Percentiles rank a stretch among this genome's conserved stretches.
phyloP scores from a whole-genome alignment of 2,113 vertebrate genomes.

The Emydocephalus ijimae region DNA sequence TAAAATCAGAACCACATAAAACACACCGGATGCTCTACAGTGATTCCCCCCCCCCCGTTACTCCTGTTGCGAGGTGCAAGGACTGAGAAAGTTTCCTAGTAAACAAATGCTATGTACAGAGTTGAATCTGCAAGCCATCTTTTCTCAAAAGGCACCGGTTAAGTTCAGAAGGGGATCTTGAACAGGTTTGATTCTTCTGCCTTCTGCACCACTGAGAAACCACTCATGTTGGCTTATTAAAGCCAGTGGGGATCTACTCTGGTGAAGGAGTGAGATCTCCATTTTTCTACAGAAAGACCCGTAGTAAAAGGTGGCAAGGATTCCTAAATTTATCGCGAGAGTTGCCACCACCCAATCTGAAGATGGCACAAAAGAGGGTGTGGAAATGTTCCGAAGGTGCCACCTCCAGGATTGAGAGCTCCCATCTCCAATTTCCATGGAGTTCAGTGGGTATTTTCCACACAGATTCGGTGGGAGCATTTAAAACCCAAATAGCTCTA shows the following conservation, averaged over 20 bases:
- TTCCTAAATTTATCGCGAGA: background rate
- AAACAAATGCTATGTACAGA: slow-evolving; percentile 39
- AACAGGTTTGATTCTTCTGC: background rate
- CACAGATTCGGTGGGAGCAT: background rate
- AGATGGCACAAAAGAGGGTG: background rate
- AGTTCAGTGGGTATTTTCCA: background rate
- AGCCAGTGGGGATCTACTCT: background rate
- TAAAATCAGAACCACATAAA: slow-evolving; percentile 77
- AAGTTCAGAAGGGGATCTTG: slow-evolving; percentile 61
- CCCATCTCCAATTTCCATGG: background rate
- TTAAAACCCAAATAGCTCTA: background rate
- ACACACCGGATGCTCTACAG: slow-evolving; percentile 63
- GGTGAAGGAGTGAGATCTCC: slow-evolving; percentile 40
- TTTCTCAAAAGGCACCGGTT: slow-evolving; percentile 70
- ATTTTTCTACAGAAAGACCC: slow-evolving; percentile 47
- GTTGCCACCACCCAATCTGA: background rate
- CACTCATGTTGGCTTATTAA: background rate
- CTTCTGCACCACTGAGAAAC: slow-evolving; percentile 5
- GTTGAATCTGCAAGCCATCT: slow-evolving; percentile 52
- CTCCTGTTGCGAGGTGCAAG: slow-evolving; percentile 52
- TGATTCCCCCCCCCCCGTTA: slow-evolving; percentile 39
- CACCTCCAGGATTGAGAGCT: background rate
- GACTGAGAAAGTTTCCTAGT: slow-evolving; percentile 45
- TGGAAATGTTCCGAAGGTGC: background rate
- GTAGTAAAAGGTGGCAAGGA: slow-evolving; percentile 21